phyloP scores from a whole-genome alignment of 2,797 vertebrate species.

The Sus cebifrons region DNA sequence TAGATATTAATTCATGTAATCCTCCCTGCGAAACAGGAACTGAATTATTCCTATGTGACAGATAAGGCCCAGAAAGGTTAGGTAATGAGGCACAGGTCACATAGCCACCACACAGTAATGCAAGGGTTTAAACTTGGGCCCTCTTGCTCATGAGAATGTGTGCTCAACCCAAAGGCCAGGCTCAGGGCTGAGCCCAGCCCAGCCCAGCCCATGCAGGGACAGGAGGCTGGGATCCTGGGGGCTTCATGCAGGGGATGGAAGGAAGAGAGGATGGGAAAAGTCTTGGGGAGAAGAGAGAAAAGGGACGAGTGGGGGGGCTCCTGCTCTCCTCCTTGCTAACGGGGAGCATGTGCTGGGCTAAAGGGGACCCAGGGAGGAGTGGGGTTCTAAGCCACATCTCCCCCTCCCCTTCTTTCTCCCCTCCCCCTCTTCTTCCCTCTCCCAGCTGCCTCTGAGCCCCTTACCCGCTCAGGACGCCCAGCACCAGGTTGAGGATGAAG shows the following conservation, averaged over 20 bases:
- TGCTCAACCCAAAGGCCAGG: background rate
- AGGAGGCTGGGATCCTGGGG: background rate
- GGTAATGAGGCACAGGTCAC: background rate
- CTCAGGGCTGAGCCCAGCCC: background rate
- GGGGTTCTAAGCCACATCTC: fast-evolving
- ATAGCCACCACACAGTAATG: background rate
- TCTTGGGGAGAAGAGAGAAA: background rate
- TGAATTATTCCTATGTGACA: background rate
- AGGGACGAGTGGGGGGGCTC: fast-evolving
- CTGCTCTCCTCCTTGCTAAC: background rate
- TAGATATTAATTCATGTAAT: background rate
- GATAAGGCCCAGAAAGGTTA: background rate
- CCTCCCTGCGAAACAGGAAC: background rate
- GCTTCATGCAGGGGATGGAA: background rate
- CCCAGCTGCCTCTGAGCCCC: conserved; percentile 4
- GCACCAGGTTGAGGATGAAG: conserved; percentile 98
- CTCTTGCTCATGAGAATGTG: background rate
- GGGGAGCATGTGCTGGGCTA: background rate
- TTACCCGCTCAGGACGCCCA: conserved; percentile 98
- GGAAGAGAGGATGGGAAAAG: background rate
- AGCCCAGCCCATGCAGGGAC: too few relatives aligned
- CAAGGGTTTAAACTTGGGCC: background rate
- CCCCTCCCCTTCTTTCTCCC: background rate
- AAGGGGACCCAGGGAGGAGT: background rate
- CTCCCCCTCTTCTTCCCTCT: background rate